Percentiles rank a stretch among this genome's conserved stretches.
Conservation (phyloP, 2,113 vertebrate genomes). For the Mirounga angustirostris region DNA sequence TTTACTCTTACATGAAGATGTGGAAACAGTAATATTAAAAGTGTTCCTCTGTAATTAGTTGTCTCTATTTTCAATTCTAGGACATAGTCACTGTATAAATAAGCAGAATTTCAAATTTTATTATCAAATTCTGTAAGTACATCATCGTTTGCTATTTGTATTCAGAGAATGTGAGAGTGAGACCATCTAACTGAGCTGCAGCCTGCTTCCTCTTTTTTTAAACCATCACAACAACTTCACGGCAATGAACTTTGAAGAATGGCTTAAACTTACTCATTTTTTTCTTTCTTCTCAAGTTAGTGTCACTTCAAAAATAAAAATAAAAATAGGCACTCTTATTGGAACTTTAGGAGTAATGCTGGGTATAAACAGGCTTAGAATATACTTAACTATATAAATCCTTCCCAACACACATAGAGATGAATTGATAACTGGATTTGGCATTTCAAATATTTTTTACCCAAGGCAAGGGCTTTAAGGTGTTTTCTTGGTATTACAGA, state of each 20-base stretch:
- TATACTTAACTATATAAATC: conserved; percentile 77
- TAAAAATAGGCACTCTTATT: conserved; percentile 76
- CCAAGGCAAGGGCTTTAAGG: conserved; percentile 81
- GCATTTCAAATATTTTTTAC: conserved; percentile 83
- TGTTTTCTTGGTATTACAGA: conserved; percentile 82
- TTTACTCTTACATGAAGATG: not conserved
- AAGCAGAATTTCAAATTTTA: conserved; percentile 59
- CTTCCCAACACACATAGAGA: conserved; percentile 70
- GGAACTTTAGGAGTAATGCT: conserved; percentile 67
- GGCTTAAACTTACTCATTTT: conserved; percentile 58
- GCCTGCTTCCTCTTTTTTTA: conserved; percentile 25
- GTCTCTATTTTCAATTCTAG: conserved; percentile 51
- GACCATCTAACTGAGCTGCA: conserved; percentile 44
- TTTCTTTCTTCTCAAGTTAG: conserved; percentile 62
- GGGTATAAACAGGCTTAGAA: conserved; percentile 77
- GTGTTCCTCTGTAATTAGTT: not conserved
- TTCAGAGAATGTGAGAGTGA: conserved; percentile 48
- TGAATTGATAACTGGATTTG: conserved; percentile 79
- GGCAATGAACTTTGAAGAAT: conserved; percentile 72
- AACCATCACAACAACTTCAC: conserved; percentile 58
- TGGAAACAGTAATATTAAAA: conserved; percentile 1
- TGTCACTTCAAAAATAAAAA: conserved; percentile 80
- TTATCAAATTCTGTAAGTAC: conserved; percentile 31
- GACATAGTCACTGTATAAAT: conserved; percentile 21
- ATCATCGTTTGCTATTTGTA: conserved; percentile 40